A percentile compares a stretch with the other conserved stretches of the same genome.
Evolutionary conservation across 2,113 vertebrate genomes (phyloP).

Genomic region (Ceyx melanurus): DNA sequence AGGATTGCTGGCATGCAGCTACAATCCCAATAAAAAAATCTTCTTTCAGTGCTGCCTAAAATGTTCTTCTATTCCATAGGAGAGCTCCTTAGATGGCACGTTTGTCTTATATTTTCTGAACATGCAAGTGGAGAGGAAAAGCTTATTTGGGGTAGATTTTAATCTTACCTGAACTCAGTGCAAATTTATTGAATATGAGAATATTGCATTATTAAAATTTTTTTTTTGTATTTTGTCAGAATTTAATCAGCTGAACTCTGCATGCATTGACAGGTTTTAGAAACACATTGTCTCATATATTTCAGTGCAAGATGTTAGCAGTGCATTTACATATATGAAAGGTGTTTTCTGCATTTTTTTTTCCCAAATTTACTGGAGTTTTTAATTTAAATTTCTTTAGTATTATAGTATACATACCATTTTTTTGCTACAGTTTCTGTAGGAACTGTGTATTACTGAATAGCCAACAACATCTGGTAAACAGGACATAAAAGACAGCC

Average conservation of each 20-base stretch:
- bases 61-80: background rate
- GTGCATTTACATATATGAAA: background rate
- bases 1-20: background rate
- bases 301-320: background rate
- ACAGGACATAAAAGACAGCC: background rate
- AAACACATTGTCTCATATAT: background rate
- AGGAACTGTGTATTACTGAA: constrained; percentile 12
- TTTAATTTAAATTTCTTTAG: background rate
- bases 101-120: background rate
- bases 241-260: background rate
- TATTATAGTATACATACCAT: background rate
- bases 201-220: background rate
- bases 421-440: constrained; percentile 46
- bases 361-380: background rate
- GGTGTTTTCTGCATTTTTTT: background rate
- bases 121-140: background rate
- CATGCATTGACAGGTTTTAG: background rate
- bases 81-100: background rate
- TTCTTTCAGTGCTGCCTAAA: background rate
- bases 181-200: background rate
- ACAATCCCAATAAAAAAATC: background rate
- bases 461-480: constrained; percentile 15
- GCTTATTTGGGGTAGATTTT: background rate
- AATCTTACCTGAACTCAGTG: background rate
- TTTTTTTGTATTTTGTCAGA: background rate